A percentile compares a stretch with the other conserved stretches of the same genome.
Conservation (phyloP, 2,888 invertebrate species). For the Linhomoeus sp. region DNA sequence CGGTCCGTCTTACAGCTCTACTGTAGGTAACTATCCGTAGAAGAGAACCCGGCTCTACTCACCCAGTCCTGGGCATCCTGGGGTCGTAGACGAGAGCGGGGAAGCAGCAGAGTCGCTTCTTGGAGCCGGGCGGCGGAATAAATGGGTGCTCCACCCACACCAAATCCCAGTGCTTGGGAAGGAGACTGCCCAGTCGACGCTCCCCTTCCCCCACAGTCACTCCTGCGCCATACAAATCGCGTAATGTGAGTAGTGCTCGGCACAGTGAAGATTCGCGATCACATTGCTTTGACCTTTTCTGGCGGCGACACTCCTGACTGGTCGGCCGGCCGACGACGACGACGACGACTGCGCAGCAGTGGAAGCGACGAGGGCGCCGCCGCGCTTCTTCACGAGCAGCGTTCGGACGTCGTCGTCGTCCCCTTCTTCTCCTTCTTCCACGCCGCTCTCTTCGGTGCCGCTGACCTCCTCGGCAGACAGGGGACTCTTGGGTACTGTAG, state of each 20-base stretch:
- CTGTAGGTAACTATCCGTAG: too few species aligned
- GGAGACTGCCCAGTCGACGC: background rate
- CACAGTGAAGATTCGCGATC: background rate
- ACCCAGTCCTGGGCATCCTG: background rate
- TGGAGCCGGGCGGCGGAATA: background rate
- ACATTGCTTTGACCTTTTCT: background rate
- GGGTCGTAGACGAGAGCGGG: background rate
- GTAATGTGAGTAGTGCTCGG: background rate
- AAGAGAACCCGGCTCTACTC: too few species aligned
- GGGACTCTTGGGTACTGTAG: too few species aligned
- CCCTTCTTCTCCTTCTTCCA: background rate
- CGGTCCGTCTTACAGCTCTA: too few species aligned
- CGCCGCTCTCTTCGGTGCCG: too few species aligned
- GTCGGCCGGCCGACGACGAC: background rate
- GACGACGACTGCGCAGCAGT: background rate
- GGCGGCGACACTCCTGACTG: too few species aligned
- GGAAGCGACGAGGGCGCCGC: too few species aligned
- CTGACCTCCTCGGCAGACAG: background rate
- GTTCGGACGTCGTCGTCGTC: background rate
- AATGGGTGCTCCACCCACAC: background rate
- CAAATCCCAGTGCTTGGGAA: background rate
- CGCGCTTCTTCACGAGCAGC: background rate
- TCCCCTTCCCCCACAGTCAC: background rate
- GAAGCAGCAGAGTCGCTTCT: background rate
- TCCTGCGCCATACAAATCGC: too few species aligned